Evolutionary conservation across 2,797 vertebrate species (phyloP).

Genomic region (Sebastes kiyomatsui): DNA sequence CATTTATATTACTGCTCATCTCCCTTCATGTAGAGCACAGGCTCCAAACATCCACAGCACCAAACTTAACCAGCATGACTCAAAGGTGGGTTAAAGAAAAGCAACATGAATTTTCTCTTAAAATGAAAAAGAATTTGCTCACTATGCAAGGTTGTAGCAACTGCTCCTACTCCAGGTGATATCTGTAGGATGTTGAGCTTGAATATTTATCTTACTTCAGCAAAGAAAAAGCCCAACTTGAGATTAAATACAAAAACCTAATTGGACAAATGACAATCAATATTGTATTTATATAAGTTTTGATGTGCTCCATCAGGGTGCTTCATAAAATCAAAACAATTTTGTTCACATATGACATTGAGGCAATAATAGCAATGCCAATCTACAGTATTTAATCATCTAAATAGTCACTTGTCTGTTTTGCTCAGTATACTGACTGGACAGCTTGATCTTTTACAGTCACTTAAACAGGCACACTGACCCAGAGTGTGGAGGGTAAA

Average conservation of each 20-base stretch:
- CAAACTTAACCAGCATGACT: not conserved
- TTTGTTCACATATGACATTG: not conserved
- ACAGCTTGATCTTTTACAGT: not conserved
- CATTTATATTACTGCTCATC: constrained; percentile 40
- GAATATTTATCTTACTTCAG: not conserved
- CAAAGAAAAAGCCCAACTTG: not conserved
- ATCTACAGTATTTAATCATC: not conserved
- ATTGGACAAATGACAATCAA: not conserved
- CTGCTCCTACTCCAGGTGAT: not conserved
- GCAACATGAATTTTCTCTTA: not conserved
- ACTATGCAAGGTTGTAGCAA: not conserved
- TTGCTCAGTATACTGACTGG: not conserved
- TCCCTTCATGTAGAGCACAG: not conserved
- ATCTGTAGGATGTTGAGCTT: not conserved
- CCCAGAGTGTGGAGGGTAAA: constrained; percentile 1
- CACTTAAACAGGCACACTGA: constrained; percentile 5
- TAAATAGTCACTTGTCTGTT: not conserved
- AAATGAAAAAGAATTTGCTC: not conserved
- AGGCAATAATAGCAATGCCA: not conserved
- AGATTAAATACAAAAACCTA: not conserved
- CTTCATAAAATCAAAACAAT: not conserved
- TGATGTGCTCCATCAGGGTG: not conserved
- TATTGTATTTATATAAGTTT: not conserved
- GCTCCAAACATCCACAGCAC: not conserved
- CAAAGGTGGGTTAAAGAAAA: not conserved